phyloP scores from a whole-genome alignment of 1,140 invertebrate species.

The Riptortus pedestris region DNA sequence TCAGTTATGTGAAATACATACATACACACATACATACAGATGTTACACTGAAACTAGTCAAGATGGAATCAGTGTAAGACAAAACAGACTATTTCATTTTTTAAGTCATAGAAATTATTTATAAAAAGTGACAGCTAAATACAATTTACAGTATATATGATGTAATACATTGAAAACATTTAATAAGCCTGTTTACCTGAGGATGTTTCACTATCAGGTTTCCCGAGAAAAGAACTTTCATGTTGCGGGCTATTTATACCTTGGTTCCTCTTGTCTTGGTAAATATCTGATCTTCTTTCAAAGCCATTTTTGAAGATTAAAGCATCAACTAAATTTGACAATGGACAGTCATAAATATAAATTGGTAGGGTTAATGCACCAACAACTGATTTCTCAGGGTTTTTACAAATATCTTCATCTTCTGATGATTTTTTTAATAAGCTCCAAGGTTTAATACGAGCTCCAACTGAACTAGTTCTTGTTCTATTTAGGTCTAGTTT shows the following conservation, averaged over 20 bases:
- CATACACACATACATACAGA: too few species aligned
- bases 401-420: conserved; percentile 7
- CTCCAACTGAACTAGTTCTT: conserved; percentile 33
- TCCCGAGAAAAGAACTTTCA: not conserved
- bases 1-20: too few species aligned
- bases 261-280: conserved; percentile 10
- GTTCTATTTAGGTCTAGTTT: conserved; percentile 25
- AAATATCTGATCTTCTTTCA: conserved; percentile 23
- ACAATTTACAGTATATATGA: too few species aligned
- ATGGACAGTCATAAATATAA: conserved; percentile 58
- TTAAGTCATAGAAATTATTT: too few species aligned
- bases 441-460: conserved; percentile 29
- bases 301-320: conserved; percentile 29
- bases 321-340: conserved; percentile 33
- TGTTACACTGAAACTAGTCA: too few species aligned
- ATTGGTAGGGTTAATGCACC: conserved; percentile 45
- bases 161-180: too few species aligned
- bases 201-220: not conserved
- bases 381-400: conserved; percentile 16
- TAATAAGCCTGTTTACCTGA: too few species aligned
- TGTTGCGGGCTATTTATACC: not conserved
- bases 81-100: too few species aligned
- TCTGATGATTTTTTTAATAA: conserved; percentile 15
- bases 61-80: too few species aligned
- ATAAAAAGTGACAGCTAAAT: too few species aligned